These are phyloP conservation scores for Gadus chalcogrammus DNA, from an alignment of 2,113 vertebrate genomes.

Conservation along the genomic window DNA sequence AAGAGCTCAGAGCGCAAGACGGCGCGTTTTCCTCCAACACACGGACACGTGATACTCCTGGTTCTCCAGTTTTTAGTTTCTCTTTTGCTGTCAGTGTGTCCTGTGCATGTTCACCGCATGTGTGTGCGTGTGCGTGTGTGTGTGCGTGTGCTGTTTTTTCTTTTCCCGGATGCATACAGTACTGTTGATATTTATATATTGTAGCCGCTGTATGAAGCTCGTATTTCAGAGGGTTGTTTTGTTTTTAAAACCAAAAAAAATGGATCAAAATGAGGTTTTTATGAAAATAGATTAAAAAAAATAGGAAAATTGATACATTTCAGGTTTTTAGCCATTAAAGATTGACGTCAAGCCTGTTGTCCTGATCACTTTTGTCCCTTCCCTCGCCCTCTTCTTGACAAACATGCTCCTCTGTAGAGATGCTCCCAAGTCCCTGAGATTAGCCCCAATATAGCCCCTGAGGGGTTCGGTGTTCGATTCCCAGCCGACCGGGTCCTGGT, in stretches of 20 bases:
- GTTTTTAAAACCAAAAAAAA: slow-evolving; percentile 43
- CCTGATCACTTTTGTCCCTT: background rate
- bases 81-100: slow-evolving; percentile 50
- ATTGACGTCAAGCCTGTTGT: slow-evolving; percentile 51
- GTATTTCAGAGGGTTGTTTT: slow-evolving; percentile 63
- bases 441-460: slow-evolving; percentile 44
- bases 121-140: slow-evolving; percentile 12
- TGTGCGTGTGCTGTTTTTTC: slow-evolving; percentile 38
- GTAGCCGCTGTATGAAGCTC: slow-evolving; percentile 67
- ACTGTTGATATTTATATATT: slow-evolving; percentile 67
- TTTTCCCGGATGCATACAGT: slow-evolving; percentile 56
- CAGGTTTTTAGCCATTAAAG: slow-evolving; percentile 68
- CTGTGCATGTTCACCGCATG: slow-evolving; percentile 65
- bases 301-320: slow-evolving; percentile 68
- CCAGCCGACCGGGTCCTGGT: background rate
- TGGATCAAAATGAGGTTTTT: slow-evolving; percentile 61
- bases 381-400: background rate
- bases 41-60: slow-evolving; percentile 27
- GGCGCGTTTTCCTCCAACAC: slow-evolving; percentile 1
- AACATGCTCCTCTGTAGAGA: slow-evolving; percentile 40
- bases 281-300: slow-evolving; percentile 37
- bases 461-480: slow-evolving; percentile 45
- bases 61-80: slow-evolving; percentile 26
- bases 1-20: slow-evolving; percentile 19
- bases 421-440: slow-evolving; percentile 56